Evolutionary conservation across 2,888 invertebrate species (phyloP), one percentile per base, ranked within the genome.

Genomic region (Diadegma fenestrale): DNA sequence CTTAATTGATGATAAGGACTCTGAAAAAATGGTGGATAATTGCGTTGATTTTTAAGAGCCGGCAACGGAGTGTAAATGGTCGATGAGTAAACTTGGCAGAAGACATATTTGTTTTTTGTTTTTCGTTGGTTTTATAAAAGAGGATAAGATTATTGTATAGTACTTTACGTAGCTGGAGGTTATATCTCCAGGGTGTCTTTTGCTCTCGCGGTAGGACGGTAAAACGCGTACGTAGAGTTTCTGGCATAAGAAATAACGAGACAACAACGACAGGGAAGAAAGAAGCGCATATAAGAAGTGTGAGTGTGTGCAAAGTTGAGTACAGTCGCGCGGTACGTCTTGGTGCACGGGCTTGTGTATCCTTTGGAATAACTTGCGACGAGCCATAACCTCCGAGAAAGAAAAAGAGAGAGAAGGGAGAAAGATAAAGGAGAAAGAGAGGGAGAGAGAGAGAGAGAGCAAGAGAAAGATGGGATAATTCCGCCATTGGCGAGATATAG

Each of bases 391-490:
- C 43, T 41, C 63, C 45, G 12, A 48, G 54, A 37, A 37, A 77
- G 78, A 82, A 37, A 61, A 66, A 19, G 41, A 37, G 43, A 58
- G 51, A 64, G 58, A 41, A 26, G 69, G 17, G 69, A 80, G n/a
- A 33, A 45, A 80, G 43, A 48, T 0, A 51, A 5, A 73, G 72
- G n/a, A 33, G 8, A 63, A 1, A 63, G 12, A 63, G 41, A 66
- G 19, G 41, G 37, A 12, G 68, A 82, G 12, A 48, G 63, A 78
- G 45, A 51, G 58, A 33, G 54, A 61, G 68, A 37, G 58, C 26
- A 30, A 26, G 72, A 84, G 26, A 51, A 45, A 82, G 51, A 64
- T 84, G 78, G 84, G 84, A 87, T 84, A 86, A 87, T 84, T 87
- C 84, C 77, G 72, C 84, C 78, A 58, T 72, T 81, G 82, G 84